A percentile compares a stretch with the other conserved stretches of the same genome.
These are phyloP conservation scores for Machimus atricapillus DNA, from an alignment of 2,888 invertebrate species.

Conservation along the genomic window DNA sequence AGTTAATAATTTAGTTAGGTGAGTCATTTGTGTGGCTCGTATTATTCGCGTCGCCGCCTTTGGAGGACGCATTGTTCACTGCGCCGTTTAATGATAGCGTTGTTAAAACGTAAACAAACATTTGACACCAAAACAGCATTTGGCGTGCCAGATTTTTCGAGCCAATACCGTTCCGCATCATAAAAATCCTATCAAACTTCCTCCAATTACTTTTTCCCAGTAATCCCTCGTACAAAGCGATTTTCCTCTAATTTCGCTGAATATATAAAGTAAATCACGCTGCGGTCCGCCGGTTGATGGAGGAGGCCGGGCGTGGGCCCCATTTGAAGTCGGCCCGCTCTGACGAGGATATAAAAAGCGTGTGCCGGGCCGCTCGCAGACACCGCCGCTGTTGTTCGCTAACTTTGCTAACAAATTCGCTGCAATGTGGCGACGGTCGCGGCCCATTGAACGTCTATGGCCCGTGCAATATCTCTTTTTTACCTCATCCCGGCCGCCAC, in stretches of 20 bases:
- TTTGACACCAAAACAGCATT: neutral
- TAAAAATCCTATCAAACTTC: conserved; percentile 37
- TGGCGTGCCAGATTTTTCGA: neutral
- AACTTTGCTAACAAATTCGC: conserved; percentile 56
- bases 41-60: neutral
- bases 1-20: neutral
- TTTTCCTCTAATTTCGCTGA: conserved; percentile 3
- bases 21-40: neutral
- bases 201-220: conserved; percentile 36
- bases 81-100: neutral
- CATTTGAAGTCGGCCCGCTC: conserved; percentile 10
- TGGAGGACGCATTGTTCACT: neutral
- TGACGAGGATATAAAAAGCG: conserved; percentile 2
- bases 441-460: conserved; percentile 48
- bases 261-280: conserved; percentile 11
- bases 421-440: conserved; percentile 58
- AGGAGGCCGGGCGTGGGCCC: neutral
- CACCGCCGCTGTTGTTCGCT: conserved; percentile 45
- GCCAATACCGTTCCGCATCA: conserved; percentile 1
- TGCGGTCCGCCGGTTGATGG: neutral
- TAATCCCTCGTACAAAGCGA: neutral
- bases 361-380: neutral
- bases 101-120: neutral
- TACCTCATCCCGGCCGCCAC: conserved; percentile 38
- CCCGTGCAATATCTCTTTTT: conserved; percentile 47